Base-by-base conservation (phyloP, 2,797 vertebrate genomes). In the Mus caroli region DNA sequence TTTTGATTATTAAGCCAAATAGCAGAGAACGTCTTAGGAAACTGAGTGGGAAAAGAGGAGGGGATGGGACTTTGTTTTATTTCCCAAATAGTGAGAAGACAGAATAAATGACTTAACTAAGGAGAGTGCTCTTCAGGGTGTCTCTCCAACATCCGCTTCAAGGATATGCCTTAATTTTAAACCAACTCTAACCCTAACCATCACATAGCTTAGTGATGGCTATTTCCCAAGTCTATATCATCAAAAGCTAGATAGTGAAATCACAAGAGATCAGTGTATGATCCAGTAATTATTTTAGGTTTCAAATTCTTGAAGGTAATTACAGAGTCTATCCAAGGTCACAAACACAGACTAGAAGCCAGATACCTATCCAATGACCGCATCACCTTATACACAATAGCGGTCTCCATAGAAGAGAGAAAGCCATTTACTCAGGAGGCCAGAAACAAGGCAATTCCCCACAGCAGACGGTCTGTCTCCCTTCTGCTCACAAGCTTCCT, bases 231-330 rank as follows among this genome's bases (percentile, higher is more conserved):
- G 5, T 52, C n/a, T 88, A 46, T 17, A 1, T 37, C 64, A 78
- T 43, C 28, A 78, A 34, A 46, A 85, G 28, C 60, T 75, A 56
- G 52, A 46, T 15, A 85, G 3, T 69, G 7, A 82, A 58, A 77
- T 46, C 75, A 2, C 37, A 90, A 67, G 40, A 46, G 8, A 40
- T 77, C 52, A 92, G 10, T 34, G 52, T 60, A 43, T 75, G 13
- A 60, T 34, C 22, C 50, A 89, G 52, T 69, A 90, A 80, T 69
- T 91, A 85, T 93, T 95, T 88, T 86, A 91, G 80, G n/a, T 77
- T 96, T 94, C 64, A 92, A 54, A 88, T 87, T 91, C 34, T 90
- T 90, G 80, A 94, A 73, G 34, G 46, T 92, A 84, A 91, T 92
- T 91, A 58, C 5, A 92, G 19, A 78, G 17, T 73, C 40, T 91